These are phyloP conservation scores for Eremobia ochroleuca DNA, from an alignment of 2,888 invertebrate species.

Conservation along the genomic window DNA sequence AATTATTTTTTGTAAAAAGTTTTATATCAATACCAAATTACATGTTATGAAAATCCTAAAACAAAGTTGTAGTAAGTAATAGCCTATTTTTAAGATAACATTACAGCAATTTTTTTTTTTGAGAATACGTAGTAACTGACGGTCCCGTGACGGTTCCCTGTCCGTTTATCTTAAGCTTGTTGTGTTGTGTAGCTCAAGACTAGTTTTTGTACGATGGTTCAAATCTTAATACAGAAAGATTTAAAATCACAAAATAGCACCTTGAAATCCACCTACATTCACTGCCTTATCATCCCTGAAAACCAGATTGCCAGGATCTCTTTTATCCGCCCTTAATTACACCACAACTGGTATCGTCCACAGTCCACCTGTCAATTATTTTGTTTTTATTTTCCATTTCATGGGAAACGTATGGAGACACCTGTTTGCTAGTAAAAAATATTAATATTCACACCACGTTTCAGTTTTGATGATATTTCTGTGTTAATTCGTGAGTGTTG, in stretches of 20 bases:
- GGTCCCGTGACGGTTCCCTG: no score
- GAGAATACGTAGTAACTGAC: no score
- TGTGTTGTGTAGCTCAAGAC: no score
- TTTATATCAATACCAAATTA: no score
- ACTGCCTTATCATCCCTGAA: constrained; percentile 72
- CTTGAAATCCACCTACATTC: constrained; percentile 38
- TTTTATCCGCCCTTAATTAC: constrained; percentile 83
- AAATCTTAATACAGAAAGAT: background rate
- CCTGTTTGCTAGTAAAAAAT: constrained; percentile 71
- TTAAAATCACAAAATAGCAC: constrained; percentile 39
- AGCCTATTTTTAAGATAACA: no score
- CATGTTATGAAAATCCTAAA: no score
- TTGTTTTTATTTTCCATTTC: constrained; percentile 78
- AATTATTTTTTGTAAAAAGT: no score
- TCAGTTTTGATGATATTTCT: constrained; percentile 45
- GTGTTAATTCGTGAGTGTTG: constrained; percentile 53
- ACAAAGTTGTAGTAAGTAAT: no score
- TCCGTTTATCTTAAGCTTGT: no score
- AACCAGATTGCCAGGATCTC: constrained; percentile 81
- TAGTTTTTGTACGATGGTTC: no score
- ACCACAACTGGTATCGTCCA: constrained; percentile 69
- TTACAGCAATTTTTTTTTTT: no score
- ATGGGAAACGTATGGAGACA: constrained; percentile 80
- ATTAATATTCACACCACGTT: constrained; percentile 50
- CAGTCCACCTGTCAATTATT: constrained; percentile 78